These are phyloP conservation scores for Macrosteles quadrilineatus DNA, from an alignment of 1,140 invertebrate species.

Conservation along the genomic window DNA sequence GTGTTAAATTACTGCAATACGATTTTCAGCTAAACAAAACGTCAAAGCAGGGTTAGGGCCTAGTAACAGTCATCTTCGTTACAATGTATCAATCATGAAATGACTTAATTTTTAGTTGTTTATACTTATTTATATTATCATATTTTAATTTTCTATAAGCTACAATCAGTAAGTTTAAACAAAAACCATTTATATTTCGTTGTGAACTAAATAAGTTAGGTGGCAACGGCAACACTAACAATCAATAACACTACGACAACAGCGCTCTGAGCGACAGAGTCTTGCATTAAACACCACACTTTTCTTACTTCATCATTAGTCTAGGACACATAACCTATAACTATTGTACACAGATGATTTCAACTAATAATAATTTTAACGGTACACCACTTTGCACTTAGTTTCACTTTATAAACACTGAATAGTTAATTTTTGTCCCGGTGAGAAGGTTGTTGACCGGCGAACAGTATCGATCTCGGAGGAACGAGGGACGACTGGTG, in stretches of 20 bases:
- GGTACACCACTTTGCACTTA: background rate
- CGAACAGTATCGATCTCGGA: constrained; percentile 11
- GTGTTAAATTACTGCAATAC: no score
- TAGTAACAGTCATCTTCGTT: no score
- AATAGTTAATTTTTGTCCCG: background rate
- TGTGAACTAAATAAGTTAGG: no score
- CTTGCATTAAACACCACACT: background rate
- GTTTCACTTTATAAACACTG: background rate
- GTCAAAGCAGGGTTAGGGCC: no score
- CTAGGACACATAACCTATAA: constrained; percentile 17
- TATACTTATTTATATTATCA: no score
- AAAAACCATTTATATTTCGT: no score
- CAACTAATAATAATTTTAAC: background rate
- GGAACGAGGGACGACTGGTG: constrained; percentile 35
- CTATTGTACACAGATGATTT: background rate
- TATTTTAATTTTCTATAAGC: no score
- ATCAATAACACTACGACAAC: background rate
- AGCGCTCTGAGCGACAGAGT: background rate
- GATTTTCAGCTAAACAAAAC: no score
- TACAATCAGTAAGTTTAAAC: no score
- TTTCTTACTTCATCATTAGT: background rate
- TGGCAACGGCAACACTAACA: no score
- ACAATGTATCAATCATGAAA: no score
- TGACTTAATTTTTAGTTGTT: no score
- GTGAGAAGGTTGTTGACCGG: constrained; percentile 20